Conservation (phyloP, 2,113 vertebrate species). For the Trochalopteron elliotii region DNA sequence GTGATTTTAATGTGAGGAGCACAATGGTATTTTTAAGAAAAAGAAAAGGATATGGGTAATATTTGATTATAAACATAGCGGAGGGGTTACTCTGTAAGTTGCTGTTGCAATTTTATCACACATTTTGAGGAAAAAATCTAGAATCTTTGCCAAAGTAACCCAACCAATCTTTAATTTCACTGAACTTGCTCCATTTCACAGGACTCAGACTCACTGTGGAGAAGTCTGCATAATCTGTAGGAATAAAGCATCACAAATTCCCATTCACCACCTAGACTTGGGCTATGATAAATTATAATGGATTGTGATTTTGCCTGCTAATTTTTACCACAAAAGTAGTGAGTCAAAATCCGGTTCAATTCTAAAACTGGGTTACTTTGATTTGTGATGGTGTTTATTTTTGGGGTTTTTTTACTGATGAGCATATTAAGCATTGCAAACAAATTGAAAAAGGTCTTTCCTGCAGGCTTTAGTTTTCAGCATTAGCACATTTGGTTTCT, state of each 20-base stretch:
- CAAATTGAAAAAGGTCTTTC: not conserved
- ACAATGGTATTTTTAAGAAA: not conserved
- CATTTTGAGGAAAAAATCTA: not conserved
- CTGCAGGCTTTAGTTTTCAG: not conserved
- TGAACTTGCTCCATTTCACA: not conserved
- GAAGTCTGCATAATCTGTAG: not conserved
- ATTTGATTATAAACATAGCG: not conserved
- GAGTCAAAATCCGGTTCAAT: not conserved
- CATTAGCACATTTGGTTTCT: not conserved
- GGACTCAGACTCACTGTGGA: not conserved
- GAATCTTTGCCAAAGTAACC: not conserved
- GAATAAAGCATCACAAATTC: not conserved
- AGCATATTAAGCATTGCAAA: not conserved
- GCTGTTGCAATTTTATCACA: not conserved
- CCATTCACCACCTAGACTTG: rapidly evolving
- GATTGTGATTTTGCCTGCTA: not conserved
- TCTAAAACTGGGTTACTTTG: not conserved
- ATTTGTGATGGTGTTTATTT: not conserved
- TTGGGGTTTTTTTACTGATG: not conserved
- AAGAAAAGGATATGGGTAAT: not conserved
- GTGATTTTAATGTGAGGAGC: not conserved
- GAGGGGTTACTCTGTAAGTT: not conserved
- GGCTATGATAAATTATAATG: not conserved
- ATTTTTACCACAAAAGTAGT: not conserved
- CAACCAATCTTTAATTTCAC: not conserved